Evolutionary conservation across 2,888 invertebrate genomes (phyloP).

Genomic region (Lordiphosa andalusiaca): DNA sequence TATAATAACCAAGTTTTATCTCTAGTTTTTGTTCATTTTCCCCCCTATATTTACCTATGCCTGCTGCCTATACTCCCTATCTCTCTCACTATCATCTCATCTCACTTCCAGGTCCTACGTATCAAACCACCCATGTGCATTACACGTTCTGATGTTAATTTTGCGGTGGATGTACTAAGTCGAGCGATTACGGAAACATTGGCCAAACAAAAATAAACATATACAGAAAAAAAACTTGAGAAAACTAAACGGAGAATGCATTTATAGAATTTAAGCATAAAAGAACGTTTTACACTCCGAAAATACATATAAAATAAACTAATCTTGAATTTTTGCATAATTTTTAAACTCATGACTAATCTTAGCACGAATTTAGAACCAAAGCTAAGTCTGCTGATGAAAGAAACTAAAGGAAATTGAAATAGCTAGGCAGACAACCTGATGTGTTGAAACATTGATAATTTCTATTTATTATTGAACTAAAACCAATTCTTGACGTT

Average conservation of each 20-base stretch:
- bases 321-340: too few relatives aligned
- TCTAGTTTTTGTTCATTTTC: slow-evolving; percentile 2
- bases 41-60: slow-evolving; percentile 15
- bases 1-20: background rate
- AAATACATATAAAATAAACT: too few relatives aligned
- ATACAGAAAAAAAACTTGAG: slow-evolving; percentile 11
- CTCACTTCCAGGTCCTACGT: slow-evolving; percentile 86
- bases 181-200: slow-evolving; percentile 80
- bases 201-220: slow-evolving; percentile 38
- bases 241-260: slow-evolving; percentile 17
- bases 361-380: too few relatives aligned
- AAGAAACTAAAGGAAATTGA: too few relatives aligned
- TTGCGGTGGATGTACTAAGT: slow-evolving; percentile 85
- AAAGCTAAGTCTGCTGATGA: too few relatives aligned
- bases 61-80: slow-evolving; percentile 15
- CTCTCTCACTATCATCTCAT: slow-evolving; percentile 19
- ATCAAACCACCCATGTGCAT: slow-evolving; percentile 99
- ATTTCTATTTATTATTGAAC: too few relatives aligned
- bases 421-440: too few relatives aligned
- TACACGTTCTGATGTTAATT: slow-evolving; percentile 91
- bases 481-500: too few relatives aligned
- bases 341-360: too few relatives aligned
- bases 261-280: slow-evolving; percentile 22
- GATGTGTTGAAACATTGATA: too few relatives aligned
- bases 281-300: too few relatives aligned